Evolutionary conservation across 2,113 vertebrate genomes (phyloP), one percentile per base, ranked within the genome.

Genomic region (Hylia prasina): DNA sequence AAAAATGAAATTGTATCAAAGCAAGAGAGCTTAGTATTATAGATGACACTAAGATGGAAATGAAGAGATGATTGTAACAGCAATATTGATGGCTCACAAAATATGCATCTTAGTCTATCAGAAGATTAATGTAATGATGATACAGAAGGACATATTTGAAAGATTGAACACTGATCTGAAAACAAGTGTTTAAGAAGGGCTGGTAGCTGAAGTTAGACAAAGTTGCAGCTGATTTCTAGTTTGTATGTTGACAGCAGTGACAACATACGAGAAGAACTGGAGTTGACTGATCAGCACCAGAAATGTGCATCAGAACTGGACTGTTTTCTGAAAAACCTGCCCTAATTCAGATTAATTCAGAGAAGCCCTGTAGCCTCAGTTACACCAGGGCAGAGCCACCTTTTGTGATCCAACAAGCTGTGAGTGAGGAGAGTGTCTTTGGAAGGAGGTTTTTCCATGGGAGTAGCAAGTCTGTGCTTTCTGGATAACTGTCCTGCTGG

Each of bases 381-480:
- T 50, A 22, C 0, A 1, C 10, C 5, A 7, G 35, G 27, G 39
- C 35, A 50, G 33, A 53, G 30, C 15, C 1, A 0, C 48, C 25
- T 76, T 45, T 45, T 61, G 33, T 64, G 28, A 16, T 70, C 27
- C 50, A 65, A 6, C 0, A 24, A 58, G 42, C n/a, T 47, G 6
- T 24, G 39, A 56, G 25, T n/a, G 23, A 58, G 48, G 13, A 82
- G 9, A 27, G 10, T 24, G 25, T n/a, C 64, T 87, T 31, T 40
- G 79, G 68, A 51, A 47, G 39, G 57, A 69, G 13, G 30, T 39
- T 81, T 65, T 90, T 47, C 39, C 47, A 11, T 0, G 0, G 40
- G 20, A 40, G 37, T 9, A 18, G 42, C 44, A 75, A 33, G 82
- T 60, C 81, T 44, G 9, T 3, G 19, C 81, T 93, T 3, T 1